phyloP scores from a whole-genome alignment of 2,113 vertebrate species.

The Trematocara variabile region DNA sequence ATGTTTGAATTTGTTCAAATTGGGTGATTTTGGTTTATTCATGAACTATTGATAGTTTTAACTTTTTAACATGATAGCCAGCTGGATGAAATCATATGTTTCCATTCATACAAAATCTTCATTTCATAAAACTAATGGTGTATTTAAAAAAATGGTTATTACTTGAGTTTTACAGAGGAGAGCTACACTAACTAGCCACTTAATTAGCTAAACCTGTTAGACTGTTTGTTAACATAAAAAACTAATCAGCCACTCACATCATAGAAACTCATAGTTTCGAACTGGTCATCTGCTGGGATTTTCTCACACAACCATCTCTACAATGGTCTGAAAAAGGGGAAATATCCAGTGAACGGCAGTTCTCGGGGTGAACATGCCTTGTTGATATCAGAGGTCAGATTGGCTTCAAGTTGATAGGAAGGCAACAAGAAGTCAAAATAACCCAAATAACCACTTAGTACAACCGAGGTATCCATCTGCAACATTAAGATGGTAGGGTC shows the following conservation, averaged over 20 bases:
- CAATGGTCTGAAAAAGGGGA: not conserved
- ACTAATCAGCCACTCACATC: not conserved
- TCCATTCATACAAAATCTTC: not conserved
- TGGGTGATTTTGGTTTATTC: not conserved
- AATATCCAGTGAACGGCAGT: not conserved
- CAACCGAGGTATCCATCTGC: not conserved
- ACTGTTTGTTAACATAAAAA: not conserved
- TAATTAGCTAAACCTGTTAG: not conserved
- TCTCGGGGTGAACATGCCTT: not conserved
- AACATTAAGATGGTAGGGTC: not conserved
- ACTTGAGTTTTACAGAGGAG: not conserved
- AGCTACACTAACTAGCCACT: not conserved
- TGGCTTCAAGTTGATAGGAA: not conserved
- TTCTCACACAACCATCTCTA: not conserved
- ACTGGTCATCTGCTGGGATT: not conserved
- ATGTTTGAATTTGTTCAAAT: not conserved
- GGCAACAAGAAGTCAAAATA: not conserved
- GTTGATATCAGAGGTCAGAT: not conserved
- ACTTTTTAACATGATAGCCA: not conserved
- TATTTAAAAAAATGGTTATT: not conserved
- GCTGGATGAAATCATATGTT: not conserved
- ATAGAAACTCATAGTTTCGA: not conserved
- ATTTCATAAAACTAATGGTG: not conserved
- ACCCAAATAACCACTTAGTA: not conserved
- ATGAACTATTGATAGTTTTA: not conserved